Conservation (phyloP, 2,113 vertebrate genomes). For the Dromaius novaehollandiae region DNA sequence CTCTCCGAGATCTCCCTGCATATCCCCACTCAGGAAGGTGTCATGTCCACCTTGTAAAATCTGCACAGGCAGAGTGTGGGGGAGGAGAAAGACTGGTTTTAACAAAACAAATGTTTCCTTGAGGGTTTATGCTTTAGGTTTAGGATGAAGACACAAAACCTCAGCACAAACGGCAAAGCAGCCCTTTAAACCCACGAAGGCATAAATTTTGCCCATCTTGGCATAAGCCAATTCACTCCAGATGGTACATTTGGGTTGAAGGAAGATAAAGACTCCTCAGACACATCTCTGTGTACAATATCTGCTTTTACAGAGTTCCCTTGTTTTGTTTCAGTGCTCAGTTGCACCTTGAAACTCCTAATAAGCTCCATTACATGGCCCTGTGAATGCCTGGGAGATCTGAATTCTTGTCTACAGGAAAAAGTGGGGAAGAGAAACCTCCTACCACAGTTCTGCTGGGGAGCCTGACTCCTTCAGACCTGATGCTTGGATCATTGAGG, state of each 20-base stretch:
- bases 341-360: neutral
- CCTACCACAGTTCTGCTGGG: neutral
- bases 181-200: neutral
- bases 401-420: neutral
- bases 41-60: slow-evolving; percentile 5
- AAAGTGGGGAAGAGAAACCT: neutral
- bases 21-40: neutral
- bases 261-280: slow-evolving; percentile 38
- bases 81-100: slow-evolving; percentile 37
- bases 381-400: neutral
- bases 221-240: slow-evolving; percentile 31
- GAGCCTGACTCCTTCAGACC: neutral
- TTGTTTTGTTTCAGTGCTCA: neutral
- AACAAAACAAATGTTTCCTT: slow-evolving; percentile 22
- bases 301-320: neutral
- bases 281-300: neutral
- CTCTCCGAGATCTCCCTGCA: neutral
- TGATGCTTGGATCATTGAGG: neutral
- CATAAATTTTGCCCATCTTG: slow-evolving; percentile 25
- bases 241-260: slow-evolving; percentile 14
- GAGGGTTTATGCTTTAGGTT: slow-evolving; percentile 4
- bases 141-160: neutral
- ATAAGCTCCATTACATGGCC: neutral
- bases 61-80: neutral
- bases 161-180: slow-evolving; percentile 8